Base-by-base conservation (phyloP, 2,888 invertebrate species). In the Agrenia bidenticulata region DNA sequence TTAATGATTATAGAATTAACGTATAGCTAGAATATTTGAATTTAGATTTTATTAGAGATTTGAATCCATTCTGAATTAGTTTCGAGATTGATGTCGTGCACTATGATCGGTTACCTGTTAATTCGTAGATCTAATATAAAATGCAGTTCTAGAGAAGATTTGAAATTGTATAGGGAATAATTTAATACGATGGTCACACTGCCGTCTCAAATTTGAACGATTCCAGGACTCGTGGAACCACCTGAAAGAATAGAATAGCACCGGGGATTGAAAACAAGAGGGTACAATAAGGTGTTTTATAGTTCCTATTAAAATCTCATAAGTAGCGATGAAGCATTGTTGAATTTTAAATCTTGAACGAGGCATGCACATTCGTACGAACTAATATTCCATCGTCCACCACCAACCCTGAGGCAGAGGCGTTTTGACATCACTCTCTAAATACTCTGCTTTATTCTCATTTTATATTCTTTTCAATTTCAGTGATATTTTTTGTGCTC, bases 381-480 rank as follows among this genome's bases (percentile, higher is more conserved):
- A 45, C 5, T 45, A 45, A 17, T 45, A 45, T 45, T 45, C 45
- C 45, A 17, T 45, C 45, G 19, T 45, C 32, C 32, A 32, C 32
- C 45, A 55, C 39, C 56, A 69, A 51, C 57, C 69, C 64, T 57
- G 49, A 58, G 69, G 69, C 66, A 66, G 27, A 69, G 66, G 69
- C 66, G 65, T 69, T 66, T 62, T 68, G 68, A 68, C 68, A 68
- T 64, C 68, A 64, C 68, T 61, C 59, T 64, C 64, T 67, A 53
- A 63, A 64, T 39, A 59, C 63, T 64, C 64, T 68, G 54, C 51
- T 62, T 45, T 55, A 55, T 55, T 55, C 32, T 32, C 32, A 24
- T 55, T 55, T 55, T 55, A 55, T 55, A 61, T 64, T 41, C 55
- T 64, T 55, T 60, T 58, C 57, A 45, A 60, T 64, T 56, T 61